Evolutionary conservation across 2,888 invertebrate species (phyloP), one percentile per base, ranked within the genome.

Genomic region (Heliconius ismenius): DNA sequence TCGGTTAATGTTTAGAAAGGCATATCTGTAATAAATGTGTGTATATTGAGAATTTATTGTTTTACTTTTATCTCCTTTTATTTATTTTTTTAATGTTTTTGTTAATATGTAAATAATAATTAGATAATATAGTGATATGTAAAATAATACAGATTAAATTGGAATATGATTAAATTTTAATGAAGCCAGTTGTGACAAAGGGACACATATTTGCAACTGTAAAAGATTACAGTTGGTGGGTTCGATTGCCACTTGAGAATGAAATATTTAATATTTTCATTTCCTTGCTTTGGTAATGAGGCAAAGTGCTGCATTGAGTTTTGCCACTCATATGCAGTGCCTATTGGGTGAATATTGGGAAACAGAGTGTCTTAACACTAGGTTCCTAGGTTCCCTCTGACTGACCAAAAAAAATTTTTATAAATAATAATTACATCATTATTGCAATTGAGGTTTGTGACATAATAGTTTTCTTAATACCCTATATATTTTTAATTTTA

Each of bases 21-120:
- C 92, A 92, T 93, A 93, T 93, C 92, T 92, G 91, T 92, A 93
- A 90, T 94, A 93, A 93, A 94, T 92, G 93, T 92, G 93, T 93
- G 93, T 92, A 92, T 90, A 92, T 91, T 91, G 88, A 89, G 58
- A 78, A 21, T 28, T 68, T 69, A 58, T 86, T 86, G 87, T 81
- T 83, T 84, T 85, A 81, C 68, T 39, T 54, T 43, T 26, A 36
- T 26, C 28, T 70, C 13, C 2, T 43, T n/a, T 15, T 13, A n/a
- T 43, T 43, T 4, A 18, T 32, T 9, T 54, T 26, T 32, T n/a
- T 18, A 6, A 32, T 32, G 21, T 11, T 64, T 64, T 21, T 6
- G 6, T 49, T 54, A 49, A 49, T 49, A 18, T 49, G 6, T 26
- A n/a, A 1, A 21, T 3, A 58, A 39, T 26, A 7, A 24, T 15